Conservation (phyloP, 1,140 invertebrate genomes). For the Tetragonula clypearis region DNA sequence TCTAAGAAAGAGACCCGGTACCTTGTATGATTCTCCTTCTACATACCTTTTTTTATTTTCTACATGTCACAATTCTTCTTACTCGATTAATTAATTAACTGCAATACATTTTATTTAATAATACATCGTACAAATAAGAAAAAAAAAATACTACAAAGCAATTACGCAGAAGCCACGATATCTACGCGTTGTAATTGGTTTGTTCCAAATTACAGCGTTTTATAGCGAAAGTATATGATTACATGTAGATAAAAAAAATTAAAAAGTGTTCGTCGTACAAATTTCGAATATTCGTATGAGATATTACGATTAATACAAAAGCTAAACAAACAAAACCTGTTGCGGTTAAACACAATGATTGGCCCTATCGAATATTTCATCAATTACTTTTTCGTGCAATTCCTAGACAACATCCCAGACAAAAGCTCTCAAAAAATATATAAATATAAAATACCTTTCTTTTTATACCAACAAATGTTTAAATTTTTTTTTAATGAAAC, state of each 20-base stretch:
- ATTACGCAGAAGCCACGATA: slow-evolving; percentile 24
- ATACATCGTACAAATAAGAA: background rate
- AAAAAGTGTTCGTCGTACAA: background rate
- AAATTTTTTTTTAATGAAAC: slow-evolving; percentile 30
- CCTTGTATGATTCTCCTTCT: slow-evolving; percentile 43
- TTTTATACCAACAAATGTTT: slow-evolving; percentile 38
- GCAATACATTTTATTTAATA: slow-evolving; percentile 30
- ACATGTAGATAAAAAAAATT: slow-evolving; percentile 4
- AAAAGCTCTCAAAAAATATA: slow-evolving; percentile 58
- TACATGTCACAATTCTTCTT: background rate
- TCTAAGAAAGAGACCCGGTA: slow-evolving; percentile 60
- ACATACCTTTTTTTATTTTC: background rate
- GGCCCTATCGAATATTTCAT: background rate
- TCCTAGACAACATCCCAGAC: background rate
- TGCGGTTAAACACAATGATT: background rate
- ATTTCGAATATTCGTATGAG: background rate
- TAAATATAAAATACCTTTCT: slow-evolving; percentile 45
- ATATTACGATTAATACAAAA: background rate
- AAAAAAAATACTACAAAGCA: slow-evolving; percentile 26
- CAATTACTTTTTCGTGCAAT: slow-evolving; percentile 13
- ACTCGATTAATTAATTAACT: background rate
- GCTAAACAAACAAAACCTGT: background rate
- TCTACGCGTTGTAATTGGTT: background rate
- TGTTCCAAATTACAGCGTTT: background rate
- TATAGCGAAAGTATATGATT: slow-evolving; percentile 2